Percentiles rank a stretch among this genome's conserved stretches.
phyloP scores from a whole-genome alignment of 2,797 vertebrate genomes.

The Sebastes hubbsi region DNA sequence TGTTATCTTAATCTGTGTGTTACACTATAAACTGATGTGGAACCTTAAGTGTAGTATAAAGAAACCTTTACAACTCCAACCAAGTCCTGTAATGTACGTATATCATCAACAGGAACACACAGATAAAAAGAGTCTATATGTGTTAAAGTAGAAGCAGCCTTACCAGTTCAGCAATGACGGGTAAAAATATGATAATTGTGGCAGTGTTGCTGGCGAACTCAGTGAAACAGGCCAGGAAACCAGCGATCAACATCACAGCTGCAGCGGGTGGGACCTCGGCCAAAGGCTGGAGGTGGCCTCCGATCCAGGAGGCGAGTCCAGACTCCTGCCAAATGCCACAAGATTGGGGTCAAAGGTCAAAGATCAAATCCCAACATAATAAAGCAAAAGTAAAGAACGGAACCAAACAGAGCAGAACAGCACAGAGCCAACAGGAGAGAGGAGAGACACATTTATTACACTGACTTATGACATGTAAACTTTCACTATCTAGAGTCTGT shows the following conservation, averaged over 20 bases:
- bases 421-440: neutral
- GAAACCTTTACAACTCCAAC: no score
- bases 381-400: constrained; percentile 35
- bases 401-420: constrained; percentile 19
- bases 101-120: neutral
- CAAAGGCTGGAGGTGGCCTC: constrained; percentile 89
- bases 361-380: constrained; percentile 48
- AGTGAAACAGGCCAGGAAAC: constrained; percentile 92
- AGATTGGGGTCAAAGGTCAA: constrained; percentile 24
- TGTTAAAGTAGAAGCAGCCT: constrained; percentile 9
- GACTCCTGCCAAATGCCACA: constrained; percentile 85
- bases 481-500: neutral
- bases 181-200: constrained; percentile 96
- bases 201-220: constrained; percentile 98
- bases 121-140: neutral
- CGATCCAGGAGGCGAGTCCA: constrained; percentile 93
- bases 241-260: constrained; percentile 90
- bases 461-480: neutral
- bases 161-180: constrained; percentile 94
- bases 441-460: neutral
- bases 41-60: neutral
- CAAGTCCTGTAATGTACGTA: neutral
- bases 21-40: neutral
- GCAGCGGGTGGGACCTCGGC: constrained; percentile 85
- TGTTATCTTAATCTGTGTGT: neutral